Percentiles rank a stretch among this genome's conserved stretches.
Conservation (phyloP, 2,888 invertebrate genomes). For the Calliphora vomitoria region DNA sequence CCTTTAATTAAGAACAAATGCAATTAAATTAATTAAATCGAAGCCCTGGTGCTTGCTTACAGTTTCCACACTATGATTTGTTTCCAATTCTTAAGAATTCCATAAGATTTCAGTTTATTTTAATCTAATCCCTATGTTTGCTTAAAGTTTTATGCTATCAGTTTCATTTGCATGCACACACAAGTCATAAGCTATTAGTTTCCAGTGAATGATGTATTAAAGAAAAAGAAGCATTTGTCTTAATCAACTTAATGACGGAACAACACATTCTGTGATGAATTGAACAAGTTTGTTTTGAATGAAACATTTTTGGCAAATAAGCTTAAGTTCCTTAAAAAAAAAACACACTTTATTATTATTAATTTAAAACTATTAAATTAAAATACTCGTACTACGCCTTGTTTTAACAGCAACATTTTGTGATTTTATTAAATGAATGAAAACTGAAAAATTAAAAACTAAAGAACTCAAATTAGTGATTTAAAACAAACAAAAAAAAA, state of each 20-base stretch:
- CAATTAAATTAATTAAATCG: no score
- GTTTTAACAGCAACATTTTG: slow-evolving; percentile 58
- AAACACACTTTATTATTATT: slow-evolving; percentile 1
- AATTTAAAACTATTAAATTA: slow-evolving; percentile 21
- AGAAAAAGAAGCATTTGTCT: not conserved
- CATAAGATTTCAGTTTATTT: no score
- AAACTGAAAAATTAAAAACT: slow-evolving; percentile 7
- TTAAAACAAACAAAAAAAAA: not conserved
- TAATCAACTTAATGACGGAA: not conserved
- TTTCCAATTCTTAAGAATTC: no score
- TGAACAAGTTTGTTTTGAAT: not conserved
- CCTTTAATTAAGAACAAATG: no score
- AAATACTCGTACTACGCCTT: slow-evolving; percentile 55
- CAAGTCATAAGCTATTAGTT: not conserved
- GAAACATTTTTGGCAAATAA: not conserved
- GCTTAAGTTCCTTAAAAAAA: slow-evolving; percentile 34
- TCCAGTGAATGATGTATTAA: not conserved
- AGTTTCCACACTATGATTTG: no score
- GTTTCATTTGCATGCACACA: no score
- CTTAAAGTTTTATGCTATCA: no score
- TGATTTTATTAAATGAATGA: slow-evolving; percentile 60
- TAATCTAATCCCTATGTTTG: no score
- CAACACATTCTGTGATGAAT: not conserved
- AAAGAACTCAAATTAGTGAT: slow-evolving; percentile 53
- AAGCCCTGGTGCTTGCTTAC: no score